phyloP scores from a whole-genome alignment of 2,113 vertebrate species.

The Bombycilla garrulus region DNA sequence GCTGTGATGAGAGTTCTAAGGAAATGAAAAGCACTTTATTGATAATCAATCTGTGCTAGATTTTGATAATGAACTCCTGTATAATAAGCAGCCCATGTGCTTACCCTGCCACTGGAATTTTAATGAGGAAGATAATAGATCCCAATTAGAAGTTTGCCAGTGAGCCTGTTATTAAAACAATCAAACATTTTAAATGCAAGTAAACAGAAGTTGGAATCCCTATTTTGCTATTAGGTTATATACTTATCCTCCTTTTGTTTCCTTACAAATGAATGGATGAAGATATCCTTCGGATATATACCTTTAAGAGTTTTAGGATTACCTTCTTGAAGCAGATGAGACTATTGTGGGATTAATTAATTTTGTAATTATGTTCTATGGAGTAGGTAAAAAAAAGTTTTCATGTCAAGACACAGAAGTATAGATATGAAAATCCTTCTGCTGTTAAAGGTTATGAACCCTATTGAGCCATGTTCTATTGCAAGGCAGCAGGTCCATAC shows the following conservation, averaged over 20 bases:
- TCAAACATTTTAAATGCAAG: conserved; percentile 57
- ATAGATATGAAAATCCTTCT: neutral
- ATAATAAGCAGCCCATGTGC: conserved; percentile 21
- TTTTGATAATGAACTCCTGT: conserved; percentile 62
- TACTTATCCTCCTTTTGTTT: conserved; percentile 29
- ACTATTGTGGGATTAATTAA: too few relatives aligned
- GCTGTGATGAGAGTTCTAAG: conserved; percentile 10
- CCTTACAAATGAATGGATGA: neutral
- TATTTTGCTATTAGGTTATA: conserved; percentile 13
- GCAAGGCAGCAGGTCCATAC: neutral
- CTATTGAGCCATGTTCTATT: neutral
- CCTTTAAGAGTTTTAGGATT: neutral
- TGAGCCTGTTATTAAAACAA: conserved; percentile 69
- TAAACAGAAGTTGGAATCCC: conserved; percentile 1
- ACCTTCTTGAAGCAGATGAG: neutral
- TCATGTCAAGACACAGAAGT: neutral
- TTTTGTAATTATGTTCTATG: neutral
- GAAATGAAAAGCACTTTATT: conserved; percentile 60
- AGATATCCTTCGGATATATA: neutral
- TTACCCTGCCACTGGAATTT: neutral
- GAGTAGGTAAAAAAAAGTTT: neutral
- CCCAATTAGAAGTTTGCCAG: conserved; percentile 37
- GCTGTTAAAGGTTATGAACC: neutral
- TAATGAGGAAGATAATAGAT: conserved; percentile 38
- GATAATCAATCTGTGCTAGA: conserved; percentile 45